Evolutionary conservation across 2,888 invertebrate species (phyloP), one percentile per base, ranked within the genome.

Genomic region (Rhodophaea formosa): DNA sequence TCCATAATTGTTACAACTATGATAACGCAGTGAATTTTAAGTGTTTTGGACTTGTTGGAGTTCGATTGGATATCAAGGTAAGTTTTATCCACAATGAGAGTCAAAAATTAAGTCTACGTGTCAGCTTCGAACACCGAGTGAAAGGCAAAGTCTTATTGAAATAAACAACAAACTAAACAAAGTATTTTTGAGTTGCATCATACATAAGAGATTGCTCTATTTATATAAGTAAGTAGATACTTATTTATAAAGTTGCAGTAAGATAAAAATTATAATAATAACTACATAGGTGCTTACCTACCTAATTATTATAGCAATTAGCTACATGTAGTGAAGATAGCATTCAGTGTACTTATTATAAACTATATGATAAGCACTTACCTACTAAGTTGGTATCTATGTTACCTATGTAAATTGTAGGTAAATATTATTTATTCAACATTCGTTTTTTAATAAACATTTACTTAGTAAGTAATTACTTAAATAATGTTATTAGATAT

Each of bases 61-160:
- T 66, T 75, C 75, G 72, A 71, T 79, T 68, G 68, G 68, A 64
- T 69, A 68, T 64, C 74, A 77, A 85, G 84, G 88, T 79, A 67
- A 70, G 70, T 75, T 72, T 65, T 72, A 67, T 64, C 69, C 62
- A 71, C 64, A 69, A 66, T 69, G 74, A 75, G 69, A 78, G 74
- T 74, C 74, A 81, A 82, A 56, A 86, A 82, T 82, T 77, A 70
- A 80, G 84, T 78, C 75, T 84, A 88, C 89, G 89, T 89, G 89
- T 90, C 89, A 87, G 80, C 79, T 83, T 72, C 78, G 82, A 86
- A 79, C 81, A 82, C 75, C 82, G 81, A 88, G 89, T 90, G 89
- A 90, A 90, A 90, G 89, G 89, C 80, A 75, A 84, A 85, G 82
- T 85, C 86, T 85, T 86, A 85, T 81, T 82, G 78, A 81, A 86